These are phyloP conservation scores for Antechinus stuartii DNA, from an alignment of 2,113 vertebrate species.

Conservation along the genomic window DNA sequence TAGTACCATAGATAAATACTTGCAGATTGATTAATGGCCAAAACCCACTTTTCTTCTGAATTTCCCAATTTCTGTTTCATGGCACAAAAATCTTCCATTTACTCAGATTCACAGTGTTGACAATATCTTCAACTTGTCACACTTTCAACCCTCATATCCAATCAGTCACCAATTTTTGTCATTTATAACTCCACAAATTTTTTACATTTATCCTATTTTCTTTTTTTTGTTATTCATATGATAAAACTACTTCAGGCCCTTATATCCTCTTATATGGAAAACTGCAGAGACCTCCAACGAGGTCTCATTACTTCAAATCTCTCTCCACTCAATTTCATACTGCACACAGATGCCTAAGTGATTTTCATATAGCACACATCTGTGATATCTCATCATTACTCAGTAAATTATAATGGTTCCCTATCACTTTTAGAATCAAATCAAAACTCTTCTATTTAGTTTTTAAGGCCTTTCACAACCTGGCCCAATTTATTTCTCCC, in stretches of 20 bases:
- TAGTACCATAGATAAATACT: not conserved
- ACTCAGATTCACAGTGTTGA: not conserved
- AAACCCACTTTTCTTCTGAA: not conserved
- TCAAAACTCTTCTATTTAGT: not conserved
- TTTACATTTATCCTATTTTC: conserved; percentile 6
- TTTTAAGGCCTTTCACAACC: not conserved
- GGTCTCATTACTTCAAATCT: not conserved
- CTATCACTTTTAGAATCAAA: not conserved
- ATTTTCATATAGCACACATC: not conserved
- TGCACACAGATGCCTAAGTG: not conserved
- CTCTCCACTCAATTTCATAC: not conserved
- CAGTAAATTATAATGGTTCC: not conserved
- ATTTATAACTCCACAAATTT: not conserved
- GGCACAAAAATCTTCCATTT: not conserved
- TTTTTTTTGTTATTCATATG: not conserved
- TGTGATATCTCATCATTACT: not conserved
- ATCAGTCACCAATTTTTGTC: not conserved
- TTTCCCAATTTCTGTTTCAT: not conserved
- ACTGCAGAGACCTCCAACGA: not conserved
- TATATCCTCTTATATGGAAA: not conserved
- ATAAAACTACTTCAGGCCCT: not conserved
- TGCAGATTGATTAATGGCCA: not conserved
- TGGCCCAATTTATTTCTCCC: no score
- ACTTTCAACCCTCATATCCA: not conserved
- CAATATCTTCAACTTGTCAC: not conserved